Conservation (phyloP, 2,113 vertebrate species). For the Forbesichthys papilliferus region DNA sequence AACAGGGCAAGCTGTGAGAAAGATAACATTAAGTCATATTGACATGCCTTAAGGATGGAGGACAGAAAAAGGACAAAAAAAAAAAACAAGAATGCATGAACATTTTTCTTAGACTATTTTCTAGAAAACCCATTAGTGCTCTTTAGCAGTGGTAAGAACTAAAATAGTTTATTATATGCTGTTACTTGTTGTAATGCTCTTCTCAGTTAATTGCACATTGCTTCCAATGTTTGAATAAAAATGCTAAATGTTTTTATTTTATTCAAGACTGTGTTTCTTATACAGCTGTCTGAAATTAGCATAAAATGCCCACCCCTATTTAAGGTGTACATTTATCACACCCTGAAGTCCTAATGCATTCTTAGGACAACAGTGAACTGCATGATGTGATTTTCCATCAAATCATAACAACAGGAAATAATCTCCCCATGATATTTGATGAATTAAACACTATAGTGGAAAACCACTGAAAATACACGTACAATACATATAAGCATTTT, state of each 20-base stretch:
- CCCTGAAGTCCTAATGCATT: background rate
- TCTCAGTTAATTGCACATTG: no score
- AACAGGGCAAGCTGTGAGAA: slow-evolving; percentile 34
- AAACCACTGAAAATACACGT: background rate
- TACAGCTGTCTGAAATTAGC: no score
- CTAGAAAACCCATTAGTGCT: no score
- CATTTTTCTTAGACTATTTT: no score
- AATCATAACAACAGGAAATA: background rate
- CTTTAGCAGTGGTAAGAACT: no score
- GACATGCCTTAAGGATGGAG: slow-evolving; percentile 6
- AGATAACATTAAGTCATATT: slow-evolving; percentile 48
- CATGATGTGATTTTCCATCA: background rate
- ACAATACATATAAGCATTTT: background rate
- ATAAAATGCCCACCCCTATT: no score
- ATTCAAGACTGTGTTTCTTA: no score
- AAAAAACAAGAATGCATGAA: background rate
- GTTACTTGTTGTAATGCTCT: no score
- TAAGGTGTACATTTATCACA: no score
- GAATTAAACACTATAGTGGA: background rate
- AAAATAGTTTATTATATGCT: no score
- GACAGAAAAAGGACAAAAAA: background rate
- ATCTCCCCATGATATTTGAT: background rate
- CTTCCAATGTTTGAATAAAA: no score
- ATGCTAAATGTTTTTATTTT: no score
- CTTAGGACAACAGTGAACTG: slow-evolving; percentile 1